Evolutionary conservation across 37 sponge, comb jelly and placozoan genomes (phyloP).

Genomic region (Geodia barretti): DNA sequence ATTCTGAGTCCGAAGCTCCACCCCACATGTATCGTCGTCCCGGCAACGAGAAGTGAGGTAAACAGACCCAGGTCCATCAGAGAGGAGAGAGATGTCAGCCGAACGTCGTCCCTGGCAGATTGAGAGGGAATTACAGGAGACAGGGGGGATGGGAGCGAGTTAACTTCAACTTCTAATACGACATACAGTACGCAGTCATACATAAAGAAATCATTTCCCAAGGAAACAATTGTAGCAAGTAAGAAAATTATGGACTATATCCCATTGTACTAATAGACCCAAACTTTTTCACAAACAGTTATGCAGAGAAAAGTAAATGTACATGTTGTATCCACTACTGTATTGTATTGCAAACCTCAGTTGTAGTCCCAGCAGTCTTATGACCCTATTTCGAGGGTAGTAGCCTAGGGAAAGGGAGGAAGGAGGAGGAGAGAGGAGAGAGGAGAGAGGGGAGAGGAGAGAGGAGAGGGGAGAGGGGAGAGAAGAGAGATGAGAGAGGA

Average conservation of each 20-base stretch:
- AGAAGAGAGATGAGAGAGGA: background rate
- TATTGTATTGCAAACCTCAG: no score
- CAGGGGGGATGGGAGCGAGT: background rate
- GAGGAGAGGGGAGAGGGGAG: background rate
- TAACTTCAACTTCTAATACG: no score
- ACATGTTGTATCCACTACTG: no score
- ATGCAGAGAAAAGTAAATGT: no score
- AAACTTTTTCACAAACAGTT: no score
- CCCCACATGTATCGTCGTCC: slow-evolving; percentile 16
- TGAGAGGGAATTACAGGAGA: background rate
- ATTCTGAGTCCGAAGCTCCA: slow-evolving; percentile 45
- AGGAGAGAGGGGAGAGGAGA: background rate
- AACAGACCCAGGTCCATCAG: slow-evolving; percentile 40
- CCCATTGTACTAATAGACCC: no score
- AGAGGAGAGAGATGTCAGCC: slow-evolving; percentile 9
- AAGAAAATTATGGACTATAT: no score
- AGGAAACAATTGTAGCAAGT: no score
- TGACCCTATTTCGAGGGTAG: background rate
- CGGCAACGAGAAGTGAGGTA: slow-evolving; percentile 14
- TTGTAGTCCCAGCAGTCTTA: background rate
- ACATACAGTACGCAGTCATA: no score
- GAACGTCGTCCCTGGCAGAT: background rate
- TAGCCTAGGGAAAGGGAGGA: background rate
- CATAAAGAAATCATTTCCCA: no score
- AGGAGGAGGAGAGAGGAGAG: no score